Conservation (phyloP, 2,888 invertebrate genomes). For the Cynaeus angustus region DNA sequence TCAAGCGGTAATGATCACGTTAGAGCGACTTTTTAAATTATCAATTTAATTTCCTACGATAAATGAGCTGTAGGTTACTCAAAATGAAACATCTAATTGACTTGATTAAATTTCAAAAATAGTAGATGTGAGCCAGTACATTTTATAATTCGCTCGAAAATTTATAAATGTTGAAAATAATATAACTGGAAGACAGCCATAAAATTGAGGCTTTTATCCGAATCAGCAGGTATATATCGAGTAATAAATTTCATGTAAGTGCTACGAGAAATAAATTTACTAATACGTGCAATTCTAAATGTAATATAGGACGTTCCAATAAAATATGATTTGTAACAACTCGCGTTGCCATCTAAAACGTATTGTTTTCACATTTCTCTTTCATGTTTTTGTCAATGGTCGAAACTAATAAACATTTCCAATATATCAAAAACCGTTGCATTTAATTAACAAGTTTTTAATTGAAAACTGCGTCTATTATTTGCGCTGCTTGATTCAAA, state of each 20-base stretch:
- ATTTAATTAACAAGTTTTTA: slow-evolving; percentile 4
- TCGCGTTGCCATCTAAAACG: too few relatives aligned
- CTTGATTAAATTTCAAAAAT: too few relatives aligned
- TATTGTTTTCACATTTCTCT: neutral
- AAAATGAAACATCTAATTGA: too few relatives aligned
- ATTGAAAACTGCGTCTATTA: slow-evolving; percentile 7
- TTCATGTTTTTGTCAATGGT: neutral
- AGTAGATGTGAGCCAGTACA: neutral
- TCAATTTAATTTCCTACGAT: too few relatives aligned
- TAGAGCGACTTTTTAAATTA: too few relatives aligned
- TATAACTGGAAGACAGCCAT: slow-evolving; percentile 13
- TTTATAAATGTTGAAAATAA: slow-evolving; percentile 17
- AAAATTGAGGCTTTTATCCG: slow-evolving; percentile 22
- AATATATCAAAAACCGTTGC: slow-evolving; percentile 5
- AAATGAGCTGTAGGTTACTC: too few relatives aligned
- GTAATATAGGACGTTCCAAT: neutral
- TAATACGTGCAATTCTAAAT: neutral
- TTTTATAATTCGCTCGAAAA: neutral
- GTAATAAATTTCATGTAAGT: slow-evolving; percentile 16
- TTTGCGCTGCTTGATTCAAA: slow-evolving; percentile 1
- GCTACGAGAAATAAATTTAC: slow-evolving; percentile 18
- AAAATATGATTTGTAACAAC: too few relatives aligned
- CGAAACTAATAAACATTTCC: neutral
- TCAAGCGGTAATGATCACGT: too few relatives aligned
- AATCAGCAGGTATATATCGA: slow-evolving; percentile 16